A percentile compares a stretch with the other conserved stretches of the same genome.
phyloP scores from a whole-genome alignment of 2,888 invertebrate genomes.

The Chalcis sispes region DNA sequence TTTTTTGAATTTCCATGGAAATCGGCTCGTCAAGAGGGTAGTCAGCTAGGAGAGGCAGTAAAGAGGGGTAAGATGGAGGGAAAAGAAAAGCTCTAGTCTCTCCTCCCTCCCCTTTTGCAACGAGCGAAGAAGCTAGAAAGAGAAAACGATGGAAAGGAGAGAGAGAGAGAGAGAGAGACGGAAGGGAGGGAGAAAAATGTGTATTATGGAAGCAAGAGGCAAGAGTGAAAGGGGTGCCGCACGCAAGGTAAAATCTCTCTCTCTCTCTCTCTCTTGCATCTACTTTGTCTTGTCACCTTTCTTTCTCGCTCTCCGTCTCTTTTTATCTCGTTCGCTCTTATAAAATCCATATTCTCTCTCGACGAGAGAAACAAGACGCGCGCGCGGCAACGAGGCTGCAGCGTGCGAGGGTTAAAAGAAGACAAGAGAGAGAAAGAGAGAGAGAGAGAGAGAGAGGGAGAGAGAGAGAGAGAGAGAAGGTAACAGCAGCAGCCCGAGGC shows the following conservation, averaged over 20 bases:
- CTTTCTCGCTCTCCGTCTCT: slow-evolving; percentile 32
- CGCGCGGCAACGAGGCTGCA: slow-evolving; percentile 21
- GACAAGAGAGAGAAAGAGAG: slow-evolving; percentile 11
- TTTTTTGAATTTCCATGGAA: slow-evolving; percentile 50
- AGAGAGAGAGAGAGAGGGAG: slow-evolving; percentile 10
- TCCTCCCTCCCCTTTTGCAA: neutral
- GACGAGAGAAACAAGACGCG: slow-evolving; percentile 54
- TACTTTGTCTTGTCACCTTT: slow-evolving; percentile 36
- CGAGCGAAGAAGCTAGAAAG: neutral
- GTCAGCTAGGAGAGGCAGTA: too few species aligned
- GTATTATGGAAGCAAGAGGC: slow-evolving; percentile 7
- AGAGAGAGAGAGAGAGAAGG: slow-evolving; percentile 12
- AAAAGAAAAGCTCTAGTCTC: neutral
- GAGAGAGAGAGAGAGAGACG: neutral
- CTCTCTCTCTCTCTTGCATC: too few species aligned
- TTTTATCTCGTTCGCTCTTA: slow-evolving; percentile 44
- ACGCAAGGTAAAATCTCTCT: slow-evolving; percentile 30
- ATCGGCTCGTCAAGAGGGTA: slow-evolving; percentile 51
- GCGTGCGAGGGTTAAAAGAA: slow-evolving; percentile 29
- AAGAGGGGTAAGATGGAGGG: neutral
- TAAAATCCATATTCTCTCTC: slow-evolving; percentile 58
- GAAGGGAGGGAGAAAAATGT: neutral
- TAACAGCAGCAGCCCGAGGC: slow-evolving; percentile 47
- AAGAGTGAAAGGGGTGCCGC: slow-evolving; percentile 9
- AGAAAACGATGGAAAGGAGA: neutral